Base-by-base conservation (phyloP, 1,140 invertebrate genomes). In the Pteromalus puparum region DNA sequence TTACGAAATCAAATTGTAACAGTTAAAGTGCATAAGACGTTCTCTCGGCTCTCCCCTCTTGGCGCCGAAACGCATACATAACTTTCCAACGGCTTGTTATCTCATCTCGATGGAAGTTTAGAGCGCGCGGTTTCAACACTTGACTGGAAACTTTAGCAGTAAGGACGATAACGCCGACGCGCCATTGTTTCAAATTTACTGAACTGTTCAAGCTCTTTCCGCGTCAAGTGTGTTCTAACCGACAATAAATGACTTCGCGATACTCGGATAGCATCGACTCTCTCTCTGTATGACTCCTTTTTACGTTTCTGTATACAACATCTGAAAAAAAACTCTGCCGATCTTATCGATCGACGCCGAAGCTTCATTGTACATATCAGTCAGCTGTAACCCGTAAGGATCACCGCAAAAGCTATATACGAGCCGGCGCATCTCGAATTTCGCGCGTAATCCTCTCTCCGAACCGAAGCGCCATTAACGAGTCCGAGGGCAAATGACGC, bases 181-280 rank as follows among this genome's bases (percentile, higher is more conserved):
- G 68, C 68, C 18, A 72, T 72, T 72, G 68, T 72, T 72, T 72
- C 68, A 12, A 72, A 34, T 72, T 72, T 61, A 61, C 53, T n/a
- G 53, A 61, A 61, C 53, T 61, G 18, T 6, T 61, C 18, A 61
- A 61, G 53, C 53, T 61, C 53, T 61, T 61, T 61, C 53, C 53
- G 18, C 21, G 53, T 61, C 53, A 21, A 61, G 53, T 61, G 18
- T 61, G 21, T 61, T 61, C n/a, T 61, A 61, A 6, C 15, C 53
- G 18, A n/a, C 18, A 61, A 21, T 61, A 61, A 61, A 61, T 18
- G 18, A 61, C 53, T 61, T 61, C 0, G 21, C 18, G 53, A 61
- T 53, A 18, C 0, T 21, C 18, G 18, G 48, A 53, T 53, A 53
- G 48, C 5, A 53, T 53, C 48, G 15, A 18, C 12, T 53, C 15